Conservation (phyloP, 2,113 vertebrate species). For the Piprites chloris region DNA sequence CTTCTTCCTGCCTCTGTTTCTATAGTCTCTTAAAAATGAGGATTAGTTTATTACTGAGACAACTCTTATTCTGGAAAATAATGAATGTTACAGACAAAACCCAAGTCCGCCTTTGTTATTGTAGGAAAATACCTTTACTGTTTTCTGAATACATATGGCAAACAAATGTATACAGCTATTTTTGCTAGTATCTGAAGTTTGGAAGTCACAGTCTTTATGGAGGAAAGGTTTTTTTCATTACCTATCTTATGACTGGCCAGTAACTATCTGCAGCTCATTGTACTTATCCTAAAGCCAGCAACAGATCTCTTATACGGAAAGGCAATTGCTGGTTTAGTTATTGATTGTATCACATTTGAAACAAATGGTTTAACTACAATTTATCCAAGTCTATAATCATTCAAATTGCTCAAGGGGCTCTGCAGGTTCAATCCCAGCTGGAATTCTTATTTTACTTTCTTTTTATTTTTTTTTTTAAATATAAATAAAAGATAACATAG, state of each 20-base stretch:
- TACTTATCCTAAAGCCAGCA: conserved; percentile 5
- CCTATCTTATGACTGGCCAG: not conserved
- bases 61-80: not conserved
- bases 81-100: not conserved
- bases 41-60: not conserved
- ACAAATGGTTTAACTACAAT: conserved; percentile 44
- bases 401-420: conserved; percentile 19
- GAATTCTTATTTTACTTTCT: not conserved
- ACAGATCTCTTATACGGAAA: not conserved
- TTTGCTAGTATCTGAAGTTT: conserved; percentile 26
- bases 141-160: conserved; percentile 24
- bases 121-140: not conserved
- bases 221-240: conserved; percentile 6
- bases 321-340: conserved; percentile 28
- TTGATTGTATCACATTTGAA: conserved; percentile 23
- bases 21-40: not conserved
- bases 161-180: conserved; percentile 27
- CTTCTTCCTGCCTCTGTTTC: not conserved
- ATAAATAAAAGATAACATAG: not conserved
- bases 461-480: not conserved
- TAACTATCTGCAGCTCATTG: not conserved
- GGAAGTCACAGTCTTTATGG: not conserved
- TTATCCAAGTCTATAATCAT: conserved; percentile 25
- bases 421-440: conserved; percentile 3
- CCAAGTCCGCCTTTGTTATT: not conserved